Base-by-base conservation (phyloP, 1,140 invertebrate genomes). In the Drosophila takahashii region DNA sequence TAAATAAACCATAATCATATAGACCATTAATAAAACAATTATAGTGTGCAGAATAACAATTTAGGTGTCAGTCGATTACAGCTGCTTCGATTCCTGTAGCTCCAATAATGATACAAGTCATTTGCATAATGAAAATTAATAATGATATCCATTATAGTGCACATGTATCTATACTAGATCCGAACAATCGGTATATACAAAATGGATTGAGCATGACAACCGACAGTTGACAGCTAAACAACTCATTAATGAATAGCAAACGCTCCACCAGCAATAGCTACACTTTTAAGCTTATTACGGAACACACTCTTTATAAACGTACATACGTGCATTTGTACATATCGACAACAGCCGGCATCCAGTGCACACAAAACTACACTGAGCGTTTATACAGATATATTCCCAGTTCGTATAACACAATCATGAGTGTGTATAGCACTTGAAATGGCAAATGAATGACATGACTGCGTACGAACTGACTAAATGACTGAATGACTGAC, bases 361-460 rank as follows among this genome's bases (percentile, higher is more conserved):
- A 34, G 18, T 48, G 62, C 57, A 66, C 57, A 66, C 62, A 62
- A 66, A 66, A 66, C 62, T 66, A 66, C 36, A 66, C 54, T 62
- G 58, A 41, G 26, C 58, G 42, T 15, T 3, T 59, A 58, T 62
- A 70, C 16, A 57, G 32, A 37, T 58, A 18, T 37, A 13, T 5
- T 29, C 58, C 15, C 22, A 22, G 37, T 44, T 41, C 51, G 47
- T 77, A 73, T 56, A 57, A 57, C 56, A 54, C 59, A 67, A 47
- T 70, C 64, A 75, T 75, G 69, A 75, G 79, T 86, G 75, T 76
- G 75, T 81, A 83, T 52, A 89, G 79, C 83, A 89, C 84, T 89
- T 84, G 84, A 80, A 87, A 87, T 84, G 75, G 84, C 85, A 87
- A 87, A 87, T 87, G 84, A 89, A 87, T 87, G 85, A 87, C 84